Percentiles rank a stretch among this genome's conserved stretches.
Evolutionary conservation across 1,140 invertebrate species (phyloP).

Genomic region (Procambarus clarkii): DNA sequence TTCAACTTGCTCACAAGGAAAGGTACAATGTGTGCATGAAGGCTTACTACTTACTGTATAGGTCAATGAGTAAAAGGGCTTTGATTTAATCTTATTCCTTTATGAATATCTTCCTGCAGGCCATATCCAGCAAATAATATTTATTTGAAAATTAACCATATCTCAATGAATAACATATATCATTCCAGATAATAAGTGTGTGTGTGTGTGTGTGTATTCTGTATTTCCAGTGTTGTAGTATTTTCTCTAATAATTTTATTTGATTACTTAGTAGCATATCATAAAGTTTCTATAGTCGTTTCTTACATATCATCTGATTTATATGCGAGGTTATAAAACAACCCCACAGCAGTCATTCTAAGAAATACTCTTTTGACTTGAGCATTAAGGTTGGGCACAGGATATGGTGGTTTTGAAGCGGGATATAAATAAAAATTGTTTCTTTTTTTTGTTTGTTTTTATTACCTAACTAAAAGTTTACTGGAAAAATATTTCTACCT

Average conservation of each 20-base stretch:
- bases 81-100: not conserved
- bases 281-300: conserved; percentile 35
- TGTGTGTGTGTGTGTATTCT: conserved; percentile 10
- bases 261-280: conserved; percentile 44
- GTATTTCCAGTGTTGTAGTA: not conserved
- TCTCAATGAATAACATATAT: conserved; percentile 34
- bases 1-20: not conserved
- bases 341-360: conserved; percentile 12
- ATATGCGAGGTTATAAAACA: conserved; percentile 16
- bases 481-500: no score
- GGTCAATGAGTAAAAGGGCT: not conserved
- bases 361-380: conserved; percentile 17
- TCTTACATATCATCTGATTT: conserved; percentile 49
- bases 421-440: conserved; percentile 50
- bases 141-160: conserved; percentile 18
- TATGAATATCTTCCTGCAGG: not conserved
- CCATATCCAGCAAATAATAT: conserved; percentile 28
- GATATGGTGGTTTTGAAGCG: conserved; percentile 53
- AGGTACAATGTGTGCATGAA: not conserved
- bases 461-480: no score
- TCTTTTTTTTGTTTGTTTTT: conserved; percentile 1
- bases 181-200: conserved; percentile 1
- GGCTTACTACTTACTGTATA: not conserved
- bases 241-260: conserved; percentile 18
- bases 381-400: conserved; percentile 44